These are phyloP conservation scores for Caenorhabditis elegans DNA, from an alignment of 1,140 invertebrate species.

Conservation along the genomic window WBcel235 BX284605.5:9136001-9136500, in stretches of 20 bases:
- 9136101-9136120: too few species aligned
- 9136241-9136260: conserved; percentile 95
- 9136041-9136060: conserved; percentile 88
- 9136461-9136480: not conserved
- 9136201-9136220: conserved; percentile 87
- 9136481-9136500: not conserved
- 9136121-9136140: too few species aligned
- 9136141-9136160: too few species aligned
- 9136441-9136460: conserved; percentile 18
- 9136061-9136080: conserved; percentile 91
- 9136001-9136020: conserved; percentile 93
- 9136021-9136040: conserved; percentile 91
- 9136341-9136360: conserved; percentile 49
- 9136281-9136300: conserved; percentile 67
- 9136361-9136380: not conserved
- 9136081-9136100: conserved; percentile 74
- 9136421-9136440: not conserved
- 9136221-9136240: conserved; percentile 94
- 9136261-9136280: conserved; percentile 84
- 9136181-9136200: conserved; percentile 70
- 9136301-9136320: conserved; percentile 53
- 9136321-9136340: conserved; percentile 53
- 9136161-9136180: conserved; percentile 10
- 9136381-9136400: not conserved
- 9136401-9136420: not conserved